Evolutionary conservation across 2,888 invertebrate genomes (phyloP).

Genomic region (Hypena proboscidalis): DNA sequence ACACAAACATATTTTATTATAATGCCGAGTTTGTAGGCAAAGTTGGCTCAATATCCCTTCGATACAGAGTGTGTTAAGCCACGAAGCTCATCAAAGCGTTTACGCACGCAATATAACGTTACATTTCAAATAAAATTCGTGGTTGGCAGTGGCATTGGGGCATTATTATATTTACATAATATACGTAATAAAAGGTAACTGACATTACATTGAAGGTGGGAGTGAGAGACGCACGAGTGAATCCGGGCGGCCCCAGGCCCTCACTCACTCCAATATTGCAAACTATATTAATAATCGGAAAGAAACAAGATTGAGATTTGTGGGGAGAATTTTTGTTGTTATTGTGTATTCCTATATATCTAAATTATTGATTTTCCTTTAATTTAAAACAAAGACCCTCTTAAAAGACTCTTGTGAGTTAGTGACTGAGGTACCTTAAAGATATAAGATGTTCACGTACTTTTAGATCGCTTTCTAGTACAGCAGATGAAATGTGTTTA

Average conservation of each 20-base stretch:
- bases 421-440: no score
- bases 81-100: slow-evolving; percentile 36
- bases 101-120: slow-evolving; percentile 40
- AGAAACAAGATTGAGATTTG: no score
- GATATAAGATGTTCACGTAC: no score
- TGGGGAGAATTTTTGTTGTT: no score
- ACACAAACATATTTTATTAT: slow-evolving; percentile 10
- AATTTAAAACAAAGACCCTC: no score
- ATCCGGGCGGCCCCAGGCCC: slow-evolving; percentile 22
- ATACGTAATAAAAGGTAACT: slow-evolving; percentile 53
- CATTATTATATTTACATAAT: slow-evolving; percentile 56
- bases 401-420: no score
- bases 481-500: no score
- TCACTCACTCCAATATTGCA: slow-evolving; percentile 27
- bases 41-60: slow-evolving; percentile 27
- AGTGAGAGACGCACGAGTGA: slow-evolving; percentile 48
- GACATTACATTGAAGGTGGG: slow-evolving; percentile 42
- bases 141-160: slow-evolving; percentile 40
- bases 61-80: slow-evolving; percentile 18
- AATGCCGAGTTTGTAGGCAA: slow-evolving; percentile 5
- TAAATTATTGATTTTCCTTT: no score
- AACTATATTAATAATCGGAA: slow-evolving; percentile 5
- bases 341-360: no score
- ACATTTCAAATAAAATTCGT: slow-evolving; percentile 49
- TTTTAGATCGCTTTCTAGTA: no score